These are phyloP conservation scores for Dreissena polymorpha DNA, from an alignment of 1,140 invertebrate species.

Conservation along the genomic window DNA sequence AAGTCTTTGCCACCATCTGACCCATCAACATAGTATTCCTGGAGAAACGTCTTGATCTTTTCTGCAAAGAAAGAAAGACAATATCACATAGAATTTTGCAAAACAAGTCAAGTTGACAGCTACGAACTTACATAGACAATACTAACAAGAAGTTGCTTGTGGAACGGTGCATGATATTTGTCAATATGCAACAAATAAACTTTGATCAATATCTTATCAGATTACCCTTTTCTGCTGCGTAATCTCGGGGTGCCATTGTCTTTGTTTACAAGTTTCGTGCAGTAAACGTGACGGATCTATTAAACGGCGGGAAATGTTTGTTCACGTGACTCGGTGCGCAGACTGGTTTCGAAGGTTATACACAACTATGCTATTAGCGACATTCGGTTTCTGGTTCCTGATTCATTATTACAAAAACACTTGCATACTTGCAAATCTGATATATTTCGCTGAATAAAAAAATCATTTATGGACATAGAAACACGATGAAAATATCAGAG, in stretches of 20 bases:
- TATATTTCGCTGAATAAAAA: no score
- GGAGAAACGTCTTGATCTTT: constrained; percentile 90
- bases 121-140: neutral
- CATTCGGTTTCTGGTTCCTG: no score
- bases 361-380: no score
- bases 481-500: no score
- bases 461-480: no score
- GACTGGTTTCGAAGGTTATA: no score
- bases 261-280: no score
- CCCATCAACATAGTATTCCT: constrained; percentile 88
- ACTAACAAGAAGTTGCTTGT: neutral
- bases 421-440: no score
- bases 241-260: constrained; percentile 78
- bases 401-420: no score
- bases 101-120: neutral
- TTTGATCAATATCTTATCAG: neutral
- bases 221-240: constrained; percentile 78
- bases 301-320: no score
- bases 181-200: neutral
- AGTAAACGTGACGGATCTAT: no score
- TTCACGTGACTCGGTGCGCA: no score
- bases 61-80: constrained; percentile 82
- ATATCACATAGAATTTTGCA: neutral
- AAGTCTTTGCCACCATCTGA: constrained; percentile 89
- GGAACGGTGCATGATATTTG: neutral